Evolutionary conservation across 2,888 invertebrate species (phyloP).

Genomic region (Cosmorhoe ocellata): DNA sequence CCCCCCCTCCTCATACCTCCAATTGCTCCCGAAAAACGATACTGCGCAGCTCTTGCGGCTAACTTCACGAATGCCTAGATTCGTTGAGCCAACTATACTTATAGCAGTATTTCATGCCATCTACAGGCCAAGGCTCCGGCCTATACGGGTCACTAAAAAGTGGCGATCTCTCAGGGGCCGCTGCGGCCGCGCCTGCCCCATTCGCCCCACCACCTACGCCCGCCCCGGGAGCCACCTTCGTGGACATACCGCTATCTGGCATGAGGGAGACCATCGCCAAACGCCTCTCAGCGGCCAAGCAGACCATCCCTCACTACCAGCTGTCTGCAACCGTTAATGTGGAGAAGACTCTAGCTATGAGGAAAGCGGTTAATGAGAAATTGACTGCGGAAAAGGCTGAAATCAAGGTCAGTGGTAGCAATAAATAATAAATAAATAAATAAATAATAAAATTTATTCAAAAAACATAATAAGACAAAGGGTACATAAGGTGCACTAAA

Average conservation of each 20-base stretch:
- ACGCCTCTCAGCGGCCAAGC: slow-evolving; percentile 93
- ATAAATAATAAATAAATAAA: no score
- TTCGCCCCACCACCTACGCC: slow-evolving; percentile 54
- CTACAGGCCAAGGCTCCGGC: slow-evolving; percentile 87
- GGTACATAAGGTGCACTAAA: no score
- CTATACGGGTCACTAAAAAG: slow-evolving; percentile 92
- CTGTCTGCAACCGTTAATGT: slow-evolving; percentile 92
- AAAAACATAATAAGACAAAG: no score
- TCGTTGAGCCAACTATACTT: no score
- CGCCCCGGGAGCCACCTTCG: slow-evolving; percentile 78
- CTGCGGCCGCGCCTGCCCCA: slow-evolving; percentile 33
- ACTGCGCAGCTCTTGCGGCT: no score
- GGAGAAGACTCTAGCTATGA: slow-evolving; percentile 89
- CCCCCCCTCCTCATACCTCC: no score
- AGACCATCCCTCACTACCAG: slow-evolving; percentile 98
- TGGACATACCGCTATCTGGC: slow-evolving; percentile 91
- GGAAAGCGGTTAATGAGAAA: slow-evolving; percentile 90
- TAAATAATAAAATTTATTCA: no score
- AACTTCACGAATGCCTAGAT: no score
- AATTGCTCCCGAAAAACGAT: no score
- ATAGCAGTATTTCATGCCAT: slow-evolving; percentile 40
- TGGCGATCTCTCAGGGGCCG: slow-evolving; percentile 85
- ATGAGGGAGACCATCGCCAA: slow-evolving; percentile 95
- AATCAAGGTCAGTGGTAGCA: slow-evolving; percentile 80
- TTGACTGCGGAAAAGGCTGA: slow-evolving; percentile 86